Conservation (phyloP, 1,140 invertebrate genomes). For the Phortica variegata region DNA sequence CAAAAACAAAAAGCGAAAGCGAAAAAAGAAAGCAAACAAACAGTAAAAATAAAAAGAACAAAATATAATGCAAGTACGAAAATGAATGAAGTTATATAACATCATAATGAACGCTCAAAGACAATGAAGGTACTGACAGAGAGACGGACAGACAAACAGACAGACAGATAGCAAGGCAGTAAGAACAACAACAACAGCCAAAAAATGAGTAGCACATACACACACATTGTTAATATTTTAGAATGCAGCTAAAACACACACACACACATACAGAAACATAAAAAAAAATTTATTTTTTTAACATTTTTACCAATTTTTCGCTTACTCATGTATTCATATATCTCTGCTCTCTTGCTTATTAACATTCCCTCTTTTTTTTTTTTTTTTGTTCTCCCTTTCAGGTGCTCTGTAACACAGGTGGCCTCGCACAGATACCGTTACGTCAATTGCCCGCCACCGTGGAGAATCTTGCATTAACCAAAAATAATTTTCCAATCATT, state of each 20-base stretch:
- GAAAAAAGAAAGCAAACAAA: conserved; percentile 5
- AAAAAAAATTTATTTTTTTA: too few relatives aligned
- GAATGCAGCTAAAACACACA: too few relatives aligned
- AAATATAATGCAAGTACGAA: too few relatives aligned
- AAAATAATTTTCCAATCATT: conserved; percentile 76
- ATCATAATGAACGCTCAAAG: too few relatives aligned
- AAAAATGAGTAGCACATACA: background rate
- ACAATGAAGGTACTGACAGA: too few relatives aligned
- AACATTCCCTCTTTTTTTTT: conserved; percentile 1
- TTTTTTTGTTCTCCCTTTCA: conserved; percentile 56
- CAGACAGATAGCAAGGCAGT: background rate
- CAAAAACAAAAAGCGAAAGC: conserved; percentile 13
- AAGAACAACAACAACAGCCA: too few relatives aligned
- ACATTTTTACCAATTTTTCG: too few relatives aligned
- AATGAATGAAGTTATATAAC: too few relatives aligned
- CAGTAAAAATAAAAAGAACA: background rate
- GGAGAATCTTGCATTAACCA: conserved; percentile 77
- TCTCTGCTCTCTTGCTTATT: conserved; percentile 1
- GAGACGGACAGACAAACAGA: background rate
- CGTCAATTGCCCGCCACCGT: conserved; percentile 70
- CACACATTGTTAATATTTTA: background rate
- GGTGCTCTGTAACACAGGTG: conserved; percentile 84
- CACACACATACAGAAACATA: too few relatives aligned
- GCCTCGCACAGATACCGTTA: conserved; percentile 73
- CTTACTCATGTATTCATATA: too few relatives aligned